phyloP scores from a whole-genome alignment of 2,888 invertebrate species.

The Thymelicus sylvestris region DNA sequence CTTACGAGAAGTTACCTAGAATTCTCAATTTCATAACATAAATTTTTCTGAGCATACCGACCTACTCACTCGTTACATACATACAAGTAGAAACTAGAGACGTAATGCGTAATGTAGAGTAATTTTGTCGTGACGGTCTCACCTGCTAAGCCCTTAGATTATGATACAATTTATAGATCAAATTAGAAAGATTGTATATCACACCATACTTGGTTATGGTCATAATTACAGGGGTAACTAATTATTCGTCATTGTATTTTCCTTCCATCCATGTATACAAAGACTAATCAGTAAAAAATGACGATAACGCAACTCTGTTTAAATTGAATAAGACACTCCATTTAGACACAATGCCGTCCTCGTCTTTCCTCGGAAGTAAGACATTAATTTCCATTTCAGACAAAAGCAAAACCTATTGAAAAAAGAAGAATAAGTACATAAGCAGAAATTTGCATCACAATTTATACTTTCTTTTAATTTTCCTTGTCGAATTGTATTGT shows the following conservation, averaged over 20 bases:
- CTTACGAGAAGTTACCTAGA: neutral
- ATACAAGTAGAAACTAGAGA: too few species aligned
- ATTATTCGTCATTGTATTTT: neutral
- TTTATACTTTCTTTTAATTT: conserved; percentile 58
- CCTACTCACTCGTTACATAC: neutral
- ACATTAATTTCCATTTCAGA: conserved; percentile 74
- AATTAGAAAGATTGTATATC: too few species aligned
- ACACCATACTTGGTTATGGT: too few species aligned
- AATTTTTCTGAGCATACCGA: neutral
- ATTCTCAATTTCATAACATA: neutral
- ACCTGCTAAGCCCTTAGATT: too few species aligned
- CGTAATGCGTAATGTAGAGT: too few species aligned
- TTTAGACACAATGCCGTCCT: conserved; percentile 62
- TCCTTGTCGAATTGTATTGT: conserved; percentile 52
- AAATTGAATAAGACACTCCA: conserved; percentile 51
- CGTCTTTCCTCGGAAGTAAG: conserved; percentile 66
- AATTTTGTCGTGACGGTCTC: too few species aligned
- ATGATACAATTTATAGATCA: too few species aligned
- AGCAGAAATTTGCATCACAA: conserved; percentile 73
- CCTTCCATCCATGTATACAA: conserved; percentile 23
- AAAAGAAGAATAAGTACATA: conserved; percentile 71
- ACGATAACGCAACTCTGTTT: conserved; percentile 38
- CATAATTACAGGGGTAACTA: too few species aligned
- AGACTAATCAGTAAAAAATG: conserved; percentile 35
- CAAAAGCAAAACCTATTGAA: conserved; percentile 71